Base-by-base conservation (phyloP, 2,113 vertebrate species). In the Corythoichthys haematopterus region DNA sequence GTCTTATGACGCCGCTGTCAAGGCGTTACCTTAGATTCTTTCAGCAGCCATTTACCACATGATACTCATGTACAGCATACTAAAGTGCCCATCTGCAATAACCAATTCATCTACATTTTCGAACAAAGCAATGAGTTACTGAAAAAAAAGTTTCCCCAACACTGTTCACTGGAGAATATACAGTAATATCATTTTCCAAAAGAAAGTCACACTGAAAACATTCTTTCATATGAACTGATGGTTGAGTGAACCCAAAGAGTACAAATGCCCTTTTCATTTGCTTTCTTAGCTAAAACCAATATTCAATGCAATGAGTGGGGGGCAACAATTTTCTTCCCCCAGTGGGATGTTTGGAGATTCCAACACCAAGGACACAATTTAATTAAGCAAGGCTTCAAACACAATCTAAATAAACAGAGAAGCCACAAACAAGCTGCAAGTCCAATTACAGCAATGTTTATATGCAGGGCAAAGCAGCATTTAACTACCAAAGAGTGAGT, bases 351-450 rank as follows among this genome's bases (percentile, higher is more conserved):
- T 79, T 15, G 13, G 63, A 80, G 57, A 51, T 72, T 69, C 71
- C 64, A 67, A 78, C 75, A 76, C 78, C 75, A 71, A 84, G 76
- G 80, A 76, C 61, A n/a, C 77, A 33, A 72, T 83, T 80, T 80
- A 87, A 89, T 87, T 82, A 84, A 82, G 66, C 52, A 3, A 71
- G 68, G 75, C 80, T 84, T 88, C 83, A 87, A 85, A 87, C 83
- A 69, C 74, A 68, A 80, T 78, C 69, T 76, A 84, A 84, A 80
- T 77, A 87, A 88, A 84, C 84, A 83, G 66, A 68, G 66, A 65
- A 67, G 76, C 77, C 74, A 79, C 75, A 82, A 82, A 86, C 81
- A 86, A 85, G 82, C 81, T 83, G 78, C 77, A 84, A 76, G 80
- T 81, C 69, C 79, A 88, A 85, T 87, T 86, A 82, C 74, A 77